Evolutionary conservation across 2,113 vertebrate genomes (phyloP).

Genomic region (Callionymus lyra): DNA sequence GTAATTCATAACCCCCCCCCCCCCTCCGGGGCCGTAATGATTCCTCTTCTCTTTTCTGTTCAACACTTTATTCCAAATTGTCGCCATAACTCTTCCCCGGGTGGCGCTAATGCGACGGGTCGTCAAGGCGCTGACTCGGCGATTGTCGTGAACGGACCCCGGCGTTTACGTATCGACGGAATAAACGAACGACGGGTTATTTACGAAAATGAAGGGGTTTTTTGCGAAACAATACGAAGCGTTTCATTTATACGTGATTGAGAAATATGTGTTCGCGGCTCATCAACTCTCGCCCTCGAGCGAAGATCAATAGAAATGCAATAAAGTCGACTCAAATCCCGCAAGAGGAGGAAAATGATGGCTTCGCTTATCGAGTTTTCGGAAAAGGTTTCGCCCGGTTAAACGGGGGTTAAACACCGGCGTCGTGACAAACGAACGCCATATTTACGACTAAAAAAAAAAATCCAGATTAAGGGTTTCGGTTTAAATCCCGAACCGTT

Average conservation of each 20-base stretch:
- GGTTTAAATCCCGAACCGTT: no score
- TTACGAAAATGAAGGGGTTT: no score
- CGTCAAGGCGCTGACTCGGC: slow-evolving; percentile 59
- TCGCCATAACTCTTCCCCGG: slow-evolving; percentile 61
- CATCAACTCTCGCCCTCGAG: no score
- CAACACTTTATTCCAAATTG: slow-evolving; percentile 62
- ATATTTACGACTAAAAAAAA: no score
- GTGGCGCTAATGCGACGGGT: slow-evolving; percentile 60
- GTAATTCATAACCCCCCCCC: slow-evolving; percentile 59
- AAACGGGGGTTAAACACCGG: slow-evolving; percentile 18
- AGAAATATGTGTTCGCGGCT: no score
- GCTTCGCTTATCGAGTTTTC: slow-evolving; percentile 40
- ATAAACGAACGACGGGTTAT: no score
- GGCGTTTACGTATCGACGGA: no score
- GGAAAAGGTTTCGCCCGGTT: slow-evolving; percentile 35
- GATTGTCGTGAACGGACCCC: slow-evolving; percentile 58
- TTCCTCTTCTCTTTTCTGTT: slow-evolving; percentile 55
- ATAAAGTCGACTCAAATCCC: slow-evolving; percentile 37
- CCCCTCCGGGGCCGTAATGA: slow-evolving; percentile 58
- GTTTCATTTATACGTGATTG: no score
- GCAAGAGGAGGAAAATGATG: slow-evolving; percentile 31
- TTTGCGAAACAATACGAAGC: no score
- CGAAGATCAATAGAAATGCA: slow-evolving; percentile 51
- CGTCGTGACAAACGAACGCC: no score
- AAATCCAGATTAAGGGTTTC: no score